Percentiles rank a stretch among this genome's conserved stretches.
phyloP scores from a whole-genome alignment of 2,888 invertebrate species.

The Acronicta alni region DNA sequence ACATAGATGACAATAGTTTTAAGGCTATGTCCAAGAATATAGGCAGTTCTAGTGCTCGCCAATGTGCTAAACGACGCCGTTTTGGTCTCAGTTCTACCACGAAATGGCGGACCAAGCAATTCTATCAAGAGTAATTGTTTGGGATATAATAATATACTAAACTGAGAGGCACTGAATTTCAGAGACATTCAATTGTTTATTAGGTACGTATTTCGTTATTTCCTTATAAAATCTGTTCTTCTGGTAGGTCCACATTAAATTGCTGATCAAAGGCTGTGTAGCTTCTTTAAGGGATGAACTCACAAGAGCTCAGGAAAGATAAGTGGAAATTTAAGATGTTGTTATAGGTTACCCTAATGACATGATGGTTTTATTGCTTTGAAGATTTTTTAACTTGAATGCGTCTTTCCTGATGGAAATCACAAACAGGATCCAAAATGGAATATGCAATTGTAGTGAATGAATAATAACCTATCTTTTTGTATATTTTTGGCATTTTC shows the following conservation, averaged over 20 bases:
- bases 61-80: constrained; percentile 68
- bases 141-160: constrained; percentile 22
- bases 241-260: neutral
- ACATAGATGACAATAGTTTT: neutral
- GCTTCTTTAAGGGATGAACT: no score
- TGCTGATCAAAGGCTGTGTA: no score
- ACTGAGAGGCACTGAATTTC: constrained; percentile 19
- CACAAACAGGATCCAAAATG: no score
- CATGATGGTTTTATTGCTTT: no score
- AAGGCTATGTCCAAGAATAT: constrained; percentile 5
- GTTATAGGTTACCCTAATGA: no score
- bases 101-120: constrained; percentile 70
- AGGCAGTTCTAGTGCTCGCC: constrained; percentile 36
- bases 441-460: no score
- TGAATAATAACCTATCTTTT: no score
- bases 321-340: no score
- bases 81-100: constrained; percentile 68
- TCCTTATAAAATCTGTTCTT: neutral
- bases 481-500: no score
- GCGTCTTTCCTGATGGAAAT: no score
- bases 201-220: constrained; percentile 34
- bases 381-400: no score
- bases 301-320: no score
- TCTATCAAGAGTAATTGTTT: constrained; percentile 55
- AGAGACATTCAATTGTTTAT: constrained; percentile 21